Evolutionary conservation across 2,888 invertebrate species (phyloP).

Genomic region (Desoria tigrina): DNA sequence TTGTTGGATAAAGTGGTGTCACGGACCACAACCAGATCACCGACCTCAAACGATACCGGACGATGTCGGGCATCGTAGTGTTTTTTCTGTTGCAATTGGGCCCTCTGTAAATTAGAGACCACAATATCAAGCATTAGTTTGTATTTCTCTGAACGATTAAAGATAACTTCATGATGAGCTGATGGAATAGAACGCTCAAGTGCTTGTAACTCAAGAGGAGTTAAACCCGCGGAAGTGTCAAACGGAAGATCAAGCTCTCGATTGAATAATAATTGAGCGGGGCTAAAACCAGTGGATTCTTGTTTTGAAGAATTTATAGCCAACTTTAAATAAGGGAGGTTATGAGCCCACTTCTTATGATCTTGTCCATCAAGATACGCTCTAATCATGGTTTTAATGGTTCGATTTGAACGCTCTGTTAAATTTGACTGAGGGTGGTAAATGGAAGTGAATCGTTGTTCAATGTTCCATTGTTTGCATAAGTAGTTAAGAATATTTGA

Average conservation of each 20-base stretch:
- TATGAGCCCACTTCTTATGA: slow-evolving; percentile 3
- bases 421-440: slow-evolving; percentile 18
- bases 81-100: background rate
- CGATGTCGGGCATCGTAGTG: background rate
- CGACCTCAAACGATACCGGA: too few species aligned
- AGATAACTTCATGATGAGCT: too few species aligned
- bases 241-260: too few species aligned
- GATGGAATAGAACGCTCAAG: background rate
- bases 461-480: slow-evolving; percentile 16
- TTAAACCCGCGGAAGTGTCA: too few species aligned
- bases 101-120: too few species aligned
- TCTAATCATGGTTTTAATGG: slow-evolving; percentile 8
- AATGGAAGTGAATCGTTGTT: background rate
- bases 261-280: background rate
- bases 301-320: background rate
- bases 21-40: background rate
- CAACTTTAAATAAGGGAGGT: background rate
- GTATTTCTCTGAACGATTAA: too few species aligned
- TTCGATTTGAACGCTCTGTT: slow-evolving; percentile 14
- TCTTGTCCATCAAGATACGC: background rate
- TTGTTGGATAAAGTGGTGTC: background rate
- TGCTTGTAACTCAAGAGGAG: background rate
- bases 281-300: background rate
- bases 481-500: slow-evolving; percentile 5
- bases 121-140: too few species aligned